phyloP scores from a whole-genome alignment of 2,113 vertebrate genomes.

The Rallus limicola region DNA sequence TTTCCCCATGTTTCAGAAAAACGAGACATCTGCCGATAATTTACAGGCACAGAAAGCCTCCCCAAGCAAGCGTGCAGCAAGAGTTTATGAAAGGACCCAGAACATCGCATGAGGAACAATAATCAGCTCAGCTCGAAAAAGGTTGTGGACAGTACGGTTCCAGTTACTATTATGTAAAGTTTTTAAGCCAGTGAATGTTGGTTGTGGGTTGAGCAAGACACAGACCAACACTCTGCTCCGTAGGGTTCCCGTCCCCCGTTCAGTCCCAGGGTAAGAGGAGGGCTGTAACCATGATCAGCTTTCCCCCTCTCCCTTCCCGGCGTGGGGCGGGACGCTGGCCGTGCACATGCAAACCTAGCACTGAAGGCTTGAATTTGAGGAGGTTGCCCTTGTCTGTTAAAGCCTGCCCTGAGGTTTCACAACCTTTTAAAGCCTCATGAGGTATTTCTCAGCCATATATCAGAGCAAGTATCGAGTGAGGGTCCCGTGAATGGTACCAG shows the following conservation, averaged over 20 bases:
- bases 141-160: background rate
- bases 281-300: background rate
- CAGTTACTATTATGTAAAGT: background rate
- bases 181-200: rapidly evolving
- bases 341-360: background rate
- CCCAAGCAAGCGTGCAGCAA: background rate
- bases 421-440: background rate
- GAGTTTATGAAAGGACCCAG: background rate
- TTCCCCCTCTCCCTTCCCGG: background rate
- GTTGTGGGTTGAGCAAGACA: background rate
- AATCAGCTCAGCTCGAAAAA: background rate
- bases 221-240: background rate
- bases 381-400: background rate
- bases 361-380: background rate
- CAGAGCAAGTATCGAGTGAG: background rate
- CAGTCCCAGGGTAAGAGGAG: background rate
- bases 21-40: background rate
- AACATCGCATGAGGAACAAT: background rate
- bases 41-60: background rate
- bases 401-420: background rate
- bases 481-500: background rate
- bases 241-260: background rate
- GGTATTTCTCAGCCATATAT: background rate
- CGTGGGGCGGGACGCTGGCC: background rate
- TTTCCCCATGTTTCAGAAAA: conserved; percentile 14